Percentiles rank a stretch among this genome's conserved stretches.
Evolutionary conservation across 2,797 vertebrate genomes (phyloP).

Genomic region (Hapalemur alaotrensis): DNA sequence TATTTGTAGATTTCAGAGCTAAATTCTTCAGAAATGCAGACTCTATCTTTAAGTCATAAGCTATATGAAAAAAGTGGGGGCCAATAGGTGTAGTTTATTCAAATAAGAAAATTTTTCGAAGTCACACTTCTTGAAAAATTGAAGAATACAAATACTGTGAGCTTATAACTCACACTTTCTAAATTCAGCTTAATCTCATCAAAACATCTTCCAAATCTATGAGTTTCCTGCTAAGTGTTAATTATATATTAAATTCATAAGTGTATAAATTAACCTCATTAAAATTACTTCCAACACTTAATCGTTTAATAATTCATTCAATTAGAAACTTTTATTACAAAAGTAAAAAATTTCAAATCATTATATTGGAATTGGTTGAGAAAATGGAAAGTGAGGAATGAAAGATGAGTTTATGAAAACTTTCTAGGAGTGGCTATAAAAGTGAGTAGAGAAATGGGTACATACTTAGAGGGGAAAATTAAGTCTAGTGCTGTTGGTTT

Average conservation of each 20-base stretch:
- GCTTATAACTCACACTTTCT: not conserved
- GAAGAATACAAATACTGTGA: not conserved
- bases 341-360: not conserved
- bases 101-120: not conserved
- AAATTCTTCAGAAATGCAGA: not conserved
- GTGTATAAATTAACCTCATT: not conserved
- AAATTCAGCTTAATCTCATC: not conserved
- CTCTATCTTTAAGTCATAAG: not conserved
- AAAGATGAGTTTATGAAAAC: not conserved
- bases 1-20: not conserved
- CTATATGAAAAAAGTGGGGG: not conserved
- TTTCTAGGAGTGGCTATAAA: not conserved
- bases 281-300: not conserved
- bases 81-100: not conserved
- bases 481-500: not conserved
- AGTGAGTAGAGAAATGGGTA: not conserved
- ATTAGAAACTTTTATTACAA: conserved; percentile 2
- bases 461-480: not conserved
- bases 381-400: not conserved
- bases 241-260: conserved; percentile 49
- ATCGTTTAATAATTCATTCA: conserved; percentile 13
- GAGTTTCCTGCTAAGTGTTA: not conserved
- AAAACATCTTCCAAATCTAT: not conserved
- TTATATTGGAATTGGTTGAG: not conserved
- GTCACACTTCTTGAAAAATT: not conserved